A percentile compares a stretch with the other conserved stretches of the same genome.
These are phyloP conservation scores for Cephalopachus bancanus DNA, from an alignment of 2,797 vertebrate species.

Conservation along the genomic window DNA sequence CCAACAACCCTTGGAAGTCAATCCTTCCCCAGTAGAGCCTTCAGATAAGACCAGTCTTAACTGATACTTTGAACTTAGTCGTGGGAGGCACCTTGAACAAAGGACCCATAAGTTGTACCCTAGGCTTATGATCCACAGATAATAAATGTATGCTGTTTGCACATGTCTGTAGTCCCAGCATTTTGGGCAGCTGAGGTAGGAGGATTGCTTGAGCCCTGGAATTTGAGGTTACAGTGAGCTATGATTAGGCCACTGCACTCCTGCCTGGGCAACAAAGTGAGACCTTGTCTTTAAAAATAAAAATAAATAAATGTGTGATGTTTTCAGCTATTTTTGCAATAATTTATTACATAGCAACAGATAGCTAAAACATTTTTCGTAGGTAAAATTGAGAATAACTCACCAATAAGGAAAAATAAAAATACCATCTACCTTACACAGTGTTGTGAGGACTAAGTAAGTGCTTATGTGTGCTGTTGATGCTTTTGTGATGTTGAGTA, in stretches of 20 bases:
- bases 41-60: neutral
- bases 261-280: no score
- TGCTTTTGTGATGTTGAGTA: neutral
- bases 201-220: no score
- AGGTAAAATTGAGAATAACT: neutral
- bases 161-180: no score
- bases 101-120: neutral
- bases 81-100: neutral
- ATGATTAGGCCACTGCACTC: no score
- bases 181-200: no score
- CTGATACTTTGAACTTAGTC: no score
- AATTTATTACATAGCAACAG: neutral
- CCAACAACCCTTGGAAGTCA: accelerated
- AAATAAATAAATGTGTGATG: neutral
- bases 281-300: no score
- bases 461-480: no score
- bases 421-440: no score
- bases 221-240: no score
- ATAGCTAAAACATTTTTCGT: neutral
- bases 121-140: neutral
- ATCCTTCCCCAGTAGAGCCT: neutral
- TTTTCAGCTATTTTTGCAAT: neutral
- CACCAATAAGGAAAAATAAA: neutral
- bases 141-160: neutral
- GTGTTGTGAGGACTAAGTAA: neutral